phyloP scores from a whole-genome alignment of 2,797 vertebrate species.

The Ceyx erithaca region DNA sequence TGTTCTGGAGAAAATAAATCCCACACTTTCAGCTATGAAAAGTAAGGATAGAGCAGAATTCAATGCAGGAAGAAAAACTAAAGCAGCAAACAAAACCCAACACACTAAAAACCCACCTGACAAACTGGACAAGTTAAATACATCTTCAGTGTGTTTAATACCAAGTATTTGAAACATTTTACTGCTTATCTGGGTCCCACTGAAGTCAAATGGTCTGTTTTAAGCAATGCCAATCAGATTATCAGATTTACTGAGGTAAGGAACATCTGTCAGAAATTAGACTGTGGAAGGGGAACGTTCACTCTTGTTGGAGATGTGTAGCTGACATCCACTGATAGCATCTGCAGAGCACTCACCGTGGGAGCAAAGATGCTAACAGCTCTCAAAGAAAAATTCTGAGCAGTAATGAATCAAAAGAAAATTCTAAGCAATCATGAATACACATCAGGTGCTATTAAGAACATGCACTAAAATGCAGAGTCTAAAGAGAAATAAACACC shows the following conservation, averaged over 20 bases:
- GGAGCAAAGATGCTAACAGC: background rate
- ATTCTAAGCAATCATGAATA: rapidly evolving
- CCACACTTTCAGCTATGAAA: background rate
- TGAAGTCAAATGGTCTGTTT: background rate
- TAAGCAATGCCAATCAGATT: constrained; percentile 30
- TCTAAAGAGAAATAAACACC: background rate
- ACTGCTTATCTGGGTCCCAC: background rate
- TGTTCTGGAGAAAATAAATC: background rate
- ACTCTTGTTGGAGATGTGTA: background rate
- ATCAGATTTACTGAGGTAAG: background rate
- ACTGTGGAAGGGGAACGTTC: rapidly evolving
- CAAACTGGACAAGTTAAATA: background rate
- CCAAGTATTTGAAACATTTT: background rate
- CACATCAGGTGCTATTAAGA: background rate
- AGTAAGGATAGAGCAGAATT: background rate
- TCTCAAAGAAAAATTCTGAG: background rate
- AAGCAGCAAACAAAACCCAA: too few relatives aligned
- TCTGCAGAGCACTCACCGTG: background rate
- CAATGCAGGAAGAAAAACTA: background rate
- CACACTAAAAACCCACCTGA: background rate
- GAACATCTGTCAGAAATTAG: background rate
- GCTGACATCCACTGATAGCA: background rate
- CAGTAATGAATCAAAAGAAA: background rate
- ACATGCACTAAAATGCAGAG: background rate
- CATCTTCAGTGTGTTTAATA: background rate